Percentiles rank a stretch among this genome's conserved stretches.
Conservation (phyloP, 2,888 invertebrate genomes). For the Pocota personata region DNA sequence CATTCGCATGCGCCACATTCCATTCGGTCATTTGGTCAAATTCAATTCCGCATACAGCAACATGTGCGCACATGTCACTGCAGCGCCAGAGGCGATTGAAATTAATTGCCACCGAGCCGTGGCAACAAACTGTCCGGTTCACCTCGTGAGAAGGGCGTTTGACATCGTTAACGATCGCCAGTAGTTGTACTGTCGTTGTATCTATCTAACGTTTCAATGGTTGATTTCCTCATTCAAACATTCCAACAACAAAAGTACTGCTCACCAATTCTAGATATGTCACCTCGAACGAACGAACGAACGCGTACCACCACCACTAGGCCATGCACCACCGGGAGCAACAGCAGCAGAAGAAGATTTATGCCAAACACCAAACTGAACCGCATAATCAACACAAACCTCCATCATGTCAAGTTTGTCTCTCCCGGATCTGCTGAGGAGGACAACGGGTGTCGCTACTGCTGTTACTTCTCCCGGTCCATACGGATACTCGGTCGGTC, state of each 20-base stretch:
- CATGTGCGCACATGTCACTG: conserved; percentile 70
- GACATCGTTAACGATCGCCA: conserved; percentile 71
- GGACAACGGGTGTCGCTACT: conserved; percentile 74
- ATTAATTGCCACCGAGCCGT: conserved; percentile 62
- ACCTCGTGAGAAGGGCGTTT: conserved; percentile 72
- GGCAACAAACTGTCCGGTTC: conserved; percentile 50
- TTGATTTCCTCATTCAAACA: conserved; percentile 71
- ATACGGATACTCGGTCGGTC: not conserved
- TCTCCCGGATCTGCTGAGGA: conserved; percentile 68
- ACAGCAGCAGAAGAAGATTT: conserved; percentile 68
- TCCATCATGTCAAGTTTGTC: conserved; percentile 74
- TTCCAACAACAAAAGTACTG: conserved; percentile 41
- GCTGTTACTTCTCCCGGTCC: conserved; percentile 63
- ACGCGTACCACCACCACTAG: conserved; percentile 54
- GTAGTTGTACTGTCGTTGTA: conserved; percentile 28
- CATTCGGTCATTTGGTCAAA: conserved; percentile 69
- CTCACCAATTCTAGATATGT: conserved; percentile 72
- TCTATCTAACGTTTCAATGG: conserved; percentile 61
- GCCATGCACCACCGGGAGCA: conserved; percentile 31
- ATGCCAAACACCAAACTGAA: conserved; percentile 73
- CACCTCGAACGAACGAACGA: conserved; percentile 63
- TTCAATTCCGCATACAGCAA: conserved; percentile 70
- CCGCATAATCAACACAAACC: conserved; percentile 74
- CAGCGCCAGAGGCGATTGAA: conserved; percentile 56
- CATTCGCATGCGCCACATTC: conserved; percentile 69